A percentile compares a stretch with the other conserved stretches of the same genome.
Evolutionary conservation across 2,113 vertebrate genomes (phyloP).

Genomic region (Todiramphus saurophagus): DNA sequence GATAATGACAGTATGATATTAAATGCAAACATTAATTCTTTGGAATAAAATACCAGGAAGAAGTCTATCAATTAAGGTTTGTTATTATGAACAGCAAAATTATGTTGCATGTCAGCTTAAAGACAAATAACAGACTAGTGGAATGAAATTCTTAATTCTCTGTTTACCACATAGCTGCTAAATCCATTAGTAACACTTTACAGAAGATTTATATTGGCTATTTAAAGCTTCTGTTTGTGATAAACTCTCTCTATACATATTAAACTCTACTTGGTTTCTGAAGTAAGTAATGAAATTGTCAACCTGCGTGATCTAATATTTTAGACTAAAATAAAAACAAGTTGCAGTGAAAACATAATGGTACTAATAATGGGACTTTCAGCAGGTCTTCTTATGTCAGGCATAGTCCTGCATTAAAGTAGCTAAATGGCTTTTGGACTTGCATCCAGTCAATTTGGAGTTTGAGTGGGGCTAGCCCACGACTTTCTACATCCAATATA

Average conservation of each 20-base stretch:
- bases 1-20: slow-evolving; percentile 72
- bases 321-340: slow-evolving; percentile 16
- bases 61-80: slow-evolving; percentile 71
- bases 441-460: neutral
- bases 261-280: slow-evolving; percentile 12
- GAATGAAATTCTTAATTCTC: slow-evolving; percentile 63
- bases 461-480: neutral
- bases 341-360: slow-evolving; percentile 20
- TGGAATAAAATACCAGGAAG: slow-evolving; percentile 69
- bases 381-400: slow-evolving; percentile 14
- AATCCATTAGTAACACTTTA: slow-evolving; percentile 34
- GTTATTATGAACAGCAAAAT: slow-evolving; percentile 61
- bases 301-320: neutral
- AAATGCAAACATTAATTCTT: slow-evolving; percentile 76
- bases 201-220: slow-evolving; percentile 32
- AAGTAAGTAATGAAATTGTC: neutral
- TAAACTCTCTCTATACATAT: neutral
- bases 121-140: slow-evolving; percentile 46
- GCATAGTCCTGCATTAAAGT: slow-evolving; percentile 18
- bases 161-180: slow-evolving; percentile 43
- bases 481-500: neutral
- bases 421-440: slow-evolving; percentile 40
- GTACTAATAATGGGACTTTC: neutral
- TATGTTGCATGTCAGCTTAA: slow-evolving; percentile 39
- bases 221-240: neutral